These are phyloP conservation scores for Romanogobio albipinnatus DNA, from an alignment of 2,113 vertebrate genomes.

Conservation along the genomic window DNA sequence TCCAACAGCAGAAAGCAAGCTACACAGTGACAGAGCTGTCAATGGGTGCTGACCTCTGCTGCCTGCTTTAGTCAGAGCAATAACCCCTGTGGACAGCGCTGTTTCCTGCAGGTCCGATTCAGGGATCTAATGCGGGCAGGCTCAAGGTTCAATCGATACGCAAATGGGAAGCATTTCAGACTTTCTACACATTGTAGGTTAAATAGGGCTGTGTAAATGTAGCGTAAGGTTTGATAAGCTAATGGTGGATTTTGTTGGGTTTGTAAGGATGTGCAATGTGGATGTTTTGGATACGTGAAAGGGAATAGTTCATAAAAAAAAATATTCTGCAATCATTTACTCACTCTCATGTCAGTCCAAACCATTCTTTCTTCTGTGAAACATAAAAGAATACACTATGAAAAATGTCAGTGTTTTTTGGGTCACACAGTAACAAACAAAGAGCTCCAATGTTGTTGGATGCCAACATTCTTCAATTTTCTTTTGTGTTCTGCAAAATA, in stretches of 20 bases:
- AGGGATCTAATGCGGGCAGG: slow-evolving; percentile 32
- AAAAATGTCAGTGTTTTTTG: not conserved
- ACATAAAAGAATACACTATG: not conserved
- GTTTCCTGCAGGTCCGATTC: slow-evolving; percentile 7
- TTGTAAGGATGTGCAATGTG: not conserved
- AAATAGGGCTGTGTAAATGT: slow-evolving; percentile 43
- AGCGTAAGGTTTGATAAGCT: slow-evolving; percentile 4
- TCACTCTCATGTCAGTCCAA: not conserved
- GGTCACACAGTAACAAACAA: not conserved
- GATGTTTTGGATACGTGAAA: not conserved
- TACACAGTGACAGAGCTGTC: slow-evolving; percentile 30
- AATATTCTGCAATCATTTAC: not conserved
- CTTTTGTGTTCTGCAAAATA: not conserved
- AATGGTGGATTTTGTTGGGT: not conserved
- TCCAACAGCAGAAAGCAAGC: slow-evolving; percentile 24
- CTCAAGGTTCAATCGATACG: slow-evolving; percentile 45
- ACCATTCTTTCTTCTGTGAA: not conserved
- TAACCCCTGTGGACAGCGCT: slow-evolving; percentile 8
- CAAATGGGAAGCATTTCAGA: slow-evolving; percentile 47
- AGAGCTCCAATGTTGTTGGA: not conserved
- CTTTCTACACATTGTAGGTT: slow-evolving; percentile 49
- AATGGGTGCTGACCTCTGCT: slow-evolving; percentile 36
- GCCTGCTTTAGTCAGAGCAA: slow-evolving; percentile 43
- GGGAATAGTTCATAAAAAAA: not conserved
- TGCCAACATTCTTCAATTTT: not conserved